Evolutionary conservation across 2,797 vertebrate species (phyloP).

Genomic region (Macroramphosus scolopax): DNA sequence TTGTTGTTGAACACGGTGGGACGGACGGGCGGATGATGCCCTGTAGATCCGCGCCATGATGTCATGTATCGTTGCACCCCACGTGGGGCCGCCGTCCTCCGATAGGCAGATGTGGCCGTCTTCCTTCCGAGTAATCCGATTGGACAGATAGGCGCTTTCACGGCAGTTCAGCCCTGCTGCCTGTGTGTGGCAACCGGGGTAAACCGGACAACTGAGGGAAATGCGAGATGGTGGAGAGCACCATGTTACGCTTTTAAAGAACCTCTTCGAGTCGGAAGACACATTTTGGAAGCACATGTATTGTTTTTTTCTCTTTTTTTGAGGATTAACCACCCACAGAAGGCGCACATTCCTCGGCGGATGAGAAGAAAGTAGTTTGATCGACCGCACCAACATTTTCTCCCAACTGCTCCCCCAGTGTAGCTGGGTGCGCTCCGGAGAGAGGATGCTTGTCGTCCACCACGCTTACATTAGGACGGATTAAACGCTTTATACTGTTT

Average conservation of each 20-base stretch:
- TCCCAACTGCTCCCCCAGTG: slow-evolving; percentile 45
- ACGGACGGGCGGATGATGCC: slow-evolving; percentile 49
- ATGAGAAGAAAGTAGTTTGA: slow-evolving; percentile 69
- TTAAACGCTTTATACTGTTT: slow-evolving; percentile 54
- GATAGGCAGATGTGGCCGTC: slow-evolving; percentile 71
- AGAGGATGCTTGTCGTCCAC: slow-evolving; percentile 68
- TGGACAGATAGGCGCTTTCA: slow-evolving; percentile 83
- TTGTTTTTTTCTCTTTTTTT: slow-evolving; percentile 25
- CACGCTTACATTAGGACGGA: slow-evolving; percentile 52
- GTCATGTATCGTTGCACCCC: slow-evolving; percentile 75
- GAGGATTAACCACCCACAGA: slow-evolving; percentile 63
- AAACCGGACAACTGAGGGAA: slow-evolving; percentile 72
- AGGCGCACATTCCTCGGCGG: slow-evolving; percentile 57
- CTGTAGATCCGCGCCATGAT: slow-evolving; percentile 68
- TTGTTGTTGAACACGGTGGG: slow-evolving; percentile 57
- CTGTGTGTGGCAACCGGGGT: slow-evolving; percentile 83
- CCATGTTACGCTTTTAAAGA: slow-evolving; percentile 74
- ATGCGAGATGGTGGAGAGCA: slow-evolving; percentile 73
- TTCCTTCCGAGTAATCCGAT: slow-evolving; percentile 78
- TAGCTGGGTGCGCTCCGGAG: slow-evolving; percentile 58
- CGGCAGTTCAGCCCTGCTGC: slow-evolving; percentile 82
- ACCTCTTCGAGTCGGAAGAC: slow-evolving; percentile 63
- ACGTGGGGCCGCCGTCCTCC: slow-evolving; percentile 81
- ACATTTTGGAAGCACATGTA: slow-evolving; percentile 56
- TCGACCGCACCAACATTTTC: slow-evolving; percentile 60